Base-by-base conservation (phyloP, 1,140 invertebrate species). In the Drosophila mayri region DNA sequence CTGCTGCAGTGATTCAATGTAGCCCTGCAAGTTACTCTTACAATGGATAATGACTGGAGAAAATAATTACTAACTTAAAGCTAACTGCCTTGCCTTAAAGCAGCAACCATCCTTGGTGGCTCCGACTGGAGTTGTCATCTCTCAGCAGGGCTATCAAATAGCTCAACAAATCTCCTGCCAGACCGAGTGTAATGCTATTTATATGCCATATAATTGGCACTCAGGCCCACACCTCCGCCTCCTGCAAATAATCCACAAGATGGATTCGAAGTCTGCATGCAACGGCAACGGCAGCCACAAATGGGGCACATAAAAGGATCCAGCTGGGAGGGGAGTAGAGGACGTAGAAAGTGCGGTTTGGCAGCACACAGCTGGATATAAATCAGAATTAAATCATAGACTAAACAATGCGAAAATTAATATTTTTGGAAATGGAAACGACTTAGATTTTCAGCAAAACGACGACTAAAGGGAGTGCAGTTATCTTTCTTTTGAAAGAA, bases 311-410 rank as follows among this genome's bases (percentile, higher is more conserved):
- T 25, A 64, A 60, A 44, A 58, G 43, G 52, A 62, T 52, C 35
- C 52, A 22, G 14, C 52, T 38, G 20, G 35, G 35, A 3, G 37
- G 14, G 30, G 18, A 9, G 10, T 46, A 30, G 22, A 46, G 18
- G 18, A 32, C 32, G 32, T 30, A 50, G n/a, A 30, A 18, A 16
- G 6, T 20, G 40, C 9, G 44, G 46, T 49, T 25, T 55, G 20
- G 11, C 18, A 30, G 35, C 75, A 70, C 75, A 79, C 80, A 75
- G 75, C 70, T 64, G 75, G 75, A 20, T 49, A 83, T 79, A 75
- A 83, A 83, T 83, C 43, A 49, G 55, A 68, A 66, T 83, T 79
- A 74, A 68, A 75, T 49, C 68, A 62, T 49, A 37, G 28, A 35
- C 63, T 64, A 60, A 65, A 78, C 63, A 79, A 71, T 76, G 60